Evolutionary conservation across 2,888 invertebrate genomes (phyloP), one percentile per base, ranked within the genome.

Genomic region (Drosophila testacea): DNA sequence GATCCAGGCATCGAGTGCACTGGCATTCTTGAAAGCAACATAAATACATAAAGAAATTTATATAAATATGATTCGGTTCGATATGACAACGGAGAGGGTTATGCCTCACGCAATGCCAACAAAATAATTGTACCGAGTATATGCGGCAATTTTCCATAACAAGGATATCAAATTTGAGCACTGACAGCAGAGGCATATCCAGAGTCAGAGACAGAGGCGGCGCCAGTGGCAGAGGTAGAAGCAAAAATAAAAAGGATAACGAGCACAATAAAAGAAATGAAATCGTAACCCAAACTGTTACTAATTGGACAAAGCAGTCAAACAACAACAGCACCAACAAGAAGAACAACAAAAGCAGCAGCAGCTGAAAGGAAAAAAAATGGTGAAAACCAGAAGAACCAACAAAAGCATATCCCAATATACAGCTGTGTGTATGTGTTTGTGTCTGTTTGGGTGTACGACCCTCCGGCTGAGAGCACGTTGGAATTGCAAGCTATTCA

Each of bases 251-350:
- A 87, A 86, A 85, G 89, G 89, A 87, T 87, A 87, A 87, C 86
- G 86, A 87, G 77, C 81, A 89, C 86, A 87, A 87, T 87, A 89
- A 89, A 85, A 88, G 88, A 89, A 88, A 81, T 84, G 77, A 79
- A 80, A 90, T 83, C 87, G 87, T 81, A 88, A 77, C 75, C 89
- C 81, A 79, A 78, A 79, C 78, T 81, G 82, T 82, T 82, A 83
- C 85, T 90, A 90, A 90, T 90, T 90, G 90, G 83, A 90, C 81
- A 89, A 90, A 90, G 87, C 77, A 80, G 79, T 82, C 82, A 68
- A 80, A 69, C 65, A 68, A 65, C 56, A 65, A 59, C 62, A 68
- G 4, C 47, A 66, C 34, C 46, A 56, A 51, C 57, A 36, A 57
- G 51, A 64, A 54, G 57, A 67, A 7, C 48, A 68, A 44, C 32